phyloP scores from a whole-genome alignment of 1,140 invertebrate genomes.

The Aphidius ervi region DNA sequence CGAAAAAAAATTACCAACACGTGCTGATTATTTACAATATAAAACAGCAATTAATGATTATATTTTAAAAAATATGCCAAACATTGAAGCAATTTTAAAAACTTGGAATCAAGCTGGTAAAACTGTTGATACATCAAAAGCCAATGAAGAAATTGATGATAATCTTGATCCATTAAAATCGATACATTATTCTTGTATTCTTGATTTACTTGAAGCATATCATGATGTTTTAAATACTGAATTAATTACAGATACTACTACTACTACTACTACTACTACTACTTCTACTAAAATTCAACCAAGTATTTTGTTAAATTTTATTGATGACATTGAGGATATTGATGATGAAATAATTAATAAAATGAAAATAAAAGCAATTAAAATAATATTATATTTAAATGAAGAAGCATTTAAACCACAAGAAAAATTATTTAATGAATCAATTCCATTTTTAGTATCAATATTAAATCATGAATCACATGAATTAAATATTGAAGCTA shows the following conservation, averaged over 20 bases:
- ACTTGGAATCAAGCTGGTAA: constrained; percentile 49
- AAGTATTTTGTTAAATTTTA: constrained; percentile 30
- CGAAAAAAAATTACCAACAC: constrained; percentile 21
- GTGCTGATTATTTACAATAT: constrained; percentile 24
- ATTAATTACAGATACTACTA: constrained; percentile 33
- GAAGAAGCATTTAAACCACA: constrained; percentile 55
- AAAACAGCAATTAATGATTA: constrained; percentile 31
- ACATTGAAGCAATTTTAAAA: constrained; percentile 49
- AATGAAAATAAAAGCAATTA: constrained; percentile 64
- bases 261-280: constrained; percentile 23
- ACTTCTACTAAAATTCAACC: no score
- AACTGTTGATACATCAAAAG: constrained; percentile 25
- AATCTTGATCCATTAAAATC: constrained; percentile 28
- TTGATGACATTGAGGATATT: constrained; percentile 30
- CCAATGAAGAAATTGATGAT: constrained; percentile 28
- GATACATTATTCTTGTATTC: constrained; percentile 50
- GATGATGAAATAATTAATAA: constrained; percentile 40
- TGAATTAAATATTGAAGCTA: constrained; percentile 25
- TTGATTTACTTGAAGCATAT: constrained; percentile 57
- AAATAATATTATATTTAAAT: constrained; percentile 59
- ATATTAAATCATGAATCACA: constrained; percentile 30
- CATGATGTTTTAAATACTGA: constrained; percentile 51
- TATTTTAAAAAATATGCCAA: constrained; percentile 51
- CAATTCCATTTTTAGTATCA: constrained; percentile 55
- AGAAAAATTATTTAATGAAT: constrained; percentile 57